Conservation (phyloP, 2,888 invertebrate genomes). For the Hipparchia semele region DNA sequence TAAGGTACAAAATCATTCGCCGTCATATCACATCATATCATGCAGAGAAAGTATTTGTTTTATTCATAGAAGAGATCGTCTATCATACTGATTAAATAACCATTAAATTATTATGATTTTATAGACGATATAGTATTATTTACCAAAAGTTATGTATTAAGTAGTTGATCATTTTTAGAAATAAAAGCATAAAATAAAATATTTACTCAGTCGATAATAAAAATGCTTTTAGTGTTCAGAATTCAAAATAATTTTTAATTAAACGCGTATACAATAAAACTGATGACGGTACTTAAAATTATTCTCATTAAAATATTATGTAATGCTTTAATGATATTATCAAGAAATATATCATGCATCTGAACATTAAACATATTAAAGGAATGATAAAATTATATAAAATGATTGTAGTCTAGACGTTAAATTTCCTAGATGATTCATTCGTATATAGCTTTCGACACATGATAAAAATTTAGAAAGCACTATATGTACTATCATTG, state of each 20-base stretch:
- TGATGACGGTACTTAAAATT: not conserved
- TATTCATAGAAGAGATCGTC: constrained; percentile 15
- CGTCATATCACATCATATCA: constrained; percentile 79
- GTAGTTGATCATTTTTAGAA: constrained; percentile 21
- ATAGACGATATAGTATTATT: constrained; percentile 19
- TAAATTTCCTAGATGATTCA: constrained; percentile 54
- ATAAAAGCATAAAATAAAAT: constrained; percentile 26
- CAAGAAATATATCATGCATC: not conserved
- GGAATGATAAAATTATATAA: constrained; percentile 16
- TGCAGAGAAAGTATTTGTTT: constrained; percentile 30
- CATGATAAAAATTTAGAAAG: constrained; percentile 68
- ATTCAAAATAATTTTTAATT: constrained; percentile 26
- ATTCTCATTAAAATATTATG: not conserved
- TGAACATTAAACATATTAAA: constrained; percentile 4
- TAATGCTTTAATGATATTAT: not conserved
- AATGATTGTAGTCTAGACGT: constrained; percentile 50
- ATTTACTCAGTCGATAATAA: constrained; percentile 28
- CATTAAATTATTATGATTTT: constrained; percentile 14
- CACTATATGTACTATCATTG: constrained; percentile 63
- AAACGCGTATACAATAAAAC: constrained; percentile 8
- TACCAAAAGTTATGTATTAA: constrained; percentile 14
- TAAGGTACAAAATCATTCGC: constrained; percentile 75
- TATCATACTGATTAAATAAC: constrained; percentile 9
- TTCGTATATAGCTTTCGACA: constrained; percentile 67
- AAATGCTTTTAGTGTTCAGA: constrained; percentile 38